These are phyloP conservation scores for Macaca mulatta DNA, from an alignment of 2,113 vertebrate genomes.

Conservation along the genomic window DNA sequence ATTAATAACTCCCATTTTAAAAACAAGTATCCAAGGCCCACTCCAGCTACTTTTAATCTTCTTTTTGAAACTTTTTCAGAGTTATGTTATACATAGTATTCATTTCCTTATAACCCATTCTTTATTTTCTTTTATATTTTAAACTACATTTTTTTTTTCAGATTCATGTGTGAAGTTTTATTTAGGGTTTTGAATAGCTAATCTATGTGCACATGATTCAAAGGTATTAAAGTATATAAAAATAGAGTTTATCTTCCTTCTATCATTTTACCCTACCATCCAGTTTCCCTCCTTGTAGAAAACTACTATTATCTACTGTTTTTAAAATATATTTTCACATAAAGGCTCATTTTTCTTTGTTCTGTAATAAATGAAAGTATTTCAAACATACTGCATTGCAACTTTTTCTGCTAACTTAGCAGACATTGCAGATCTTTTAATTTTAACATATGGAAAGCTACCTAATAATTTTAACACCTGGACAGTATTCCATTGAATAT, in stretches of 20 bases:
- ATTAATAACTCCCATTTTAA: not conserved
- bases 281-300: not conserved
- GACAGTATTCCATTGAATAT: not conserved
- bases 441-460: not conserved
- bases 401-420: slow-evolving; percentile 2
- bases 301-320: not conserved
- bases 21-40: not conserved
- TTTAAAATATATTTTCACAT: not conserved
- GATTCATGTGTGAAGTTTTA: not conserved
- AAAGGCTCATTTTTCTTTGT: not conserved
- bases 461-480: slow-evolving; percentile 36
- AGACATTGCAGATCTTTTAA: slow-evolving; percentile 7
- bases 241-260: not conserved
- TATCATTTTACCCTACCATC: not conserved
- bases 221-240: not conserved
- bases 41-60: not conserved
- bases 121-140: not conserved
- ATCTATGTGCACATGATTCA: not conserved
- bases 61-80: not conserved
- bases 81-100: not conserved
- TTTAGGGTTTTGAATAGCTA: slow-evolving; percentile 28
- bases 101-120: not conserved
- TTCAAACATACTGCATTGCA: not conserved
- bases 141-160: not conserved
- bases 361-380: slow-evolving; percentile 10